phyloP scores from a whole-genome alignment of 1,140 invertebrate genomes.

The Coboldia fuscipes region DNA sequence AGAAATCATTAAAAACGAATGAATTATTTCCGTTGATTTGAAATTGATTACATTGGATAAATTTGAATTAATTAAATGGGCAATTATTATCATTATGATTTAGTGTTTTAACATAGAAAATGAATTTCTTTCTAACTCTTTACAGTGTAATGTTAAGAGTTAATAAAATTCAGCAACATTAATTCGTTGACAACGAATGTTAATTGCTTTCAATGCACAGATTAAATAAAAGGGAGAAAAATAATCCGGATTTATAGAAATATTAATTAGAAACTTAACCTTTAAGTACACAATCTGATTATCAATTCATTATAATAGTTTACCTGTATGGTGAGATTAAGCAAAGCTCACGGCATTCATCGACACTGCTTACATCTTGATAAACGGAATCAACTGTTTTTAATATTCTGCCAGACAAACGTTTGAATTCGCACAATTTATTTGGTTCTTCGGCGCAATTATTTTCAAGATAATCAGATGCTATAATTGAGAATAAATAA shows the following conservation, averaged over 20 bases:
- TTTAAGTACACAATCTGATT: too few species aligned
- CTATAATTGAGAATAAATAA: not conserved
- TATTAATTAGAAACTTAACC: too few species aligned
- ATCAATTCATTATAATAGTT: conserved; percentile 2
- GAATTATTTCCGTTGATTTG: not conserved
- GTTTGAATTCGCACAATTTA: conserved; percentile 82
- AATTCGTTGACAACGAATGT: too few species aligned
- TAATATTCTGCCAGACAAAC: conserved; percentile 62
- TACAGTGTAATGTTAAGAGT: too few species aligned
- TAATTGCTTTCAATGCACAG: too few species aligned
- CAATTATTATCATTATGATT: not conserved
- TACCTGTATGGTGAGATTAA: conserved; percentile 58
- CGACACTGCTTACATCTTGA: conserved; percentile 65
- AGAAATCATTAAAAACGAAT: not conserved
- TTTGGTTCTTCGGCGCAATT: conserved; percentile 78
- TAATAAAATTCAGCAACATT: too few species aligned
- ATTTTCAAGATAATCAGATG: conserved; percentile 66
- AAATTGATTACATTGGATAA: not conserved
- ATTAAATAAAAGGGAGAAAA: too few species aligned
- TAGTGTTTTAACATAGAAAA: too few species aligned
- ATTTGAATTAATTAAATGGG: not conserved
- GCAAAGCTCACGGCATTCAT: conserved; percentile 73
- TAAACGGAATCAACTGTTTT: conserved; percentile 89
- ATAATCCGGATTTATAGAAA: too few species aligned
- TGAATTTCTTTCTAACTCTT: too few species aligned